Base-by-base conservation (phyloP, 2,888 invertebrate genomes). In the Scaptomyza polygonia region DNA sequence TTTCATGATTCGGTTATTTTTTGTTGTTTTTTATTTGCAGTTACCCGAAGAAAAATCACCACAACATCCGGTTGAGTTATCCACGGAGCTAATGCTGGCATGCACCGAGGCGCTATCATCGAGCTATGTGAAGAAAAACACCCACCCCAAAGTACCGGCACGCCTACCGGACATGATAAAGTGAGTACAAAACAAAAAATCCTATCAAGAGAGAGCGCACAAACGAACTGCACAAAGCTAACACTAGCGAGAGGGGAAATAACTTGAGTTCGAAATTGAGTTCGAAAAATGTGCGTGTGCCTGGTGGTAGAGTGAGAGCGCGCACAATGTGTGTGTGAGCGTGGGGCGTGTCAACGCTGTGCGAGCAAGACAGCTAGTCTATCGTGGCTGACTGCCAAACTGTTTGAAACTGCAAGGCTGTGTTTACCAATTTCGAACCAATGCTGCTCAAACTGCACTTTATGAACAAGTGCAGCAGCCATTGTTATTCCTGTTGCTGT, bases 121-220 rank as follows among this genome's bases (percentile, higher is more conserved):
- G 72, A 90, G 89, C 76, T 91, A 91, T 77, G 84, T 90, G 56
- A 90, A 91, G 88, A 91, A 91, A 78, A 89, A 89, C 84, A 89
- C 91, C 89, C 91, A 91, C 89, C 91, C 92, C 74, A 91, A 91
- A 88, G 90, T 92, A 75, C 76, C 89, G 90, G 91, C 91, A 91
- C 92, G 92, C 90, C 91, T 92, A 88, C 91, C 92, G 83, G 92
- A 92, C 88, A 78, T 92, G 79, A 90, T 92, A 88, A 91, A 91
- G 92, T 92, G 87, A 91, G 92, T 91, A 73, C 62, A 67, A 69
- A 42, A 69, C 30, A 32, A 11, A 55, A 45, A 12, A 59, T 32
- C 14, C 8, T 34, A 5, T n/a, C 27, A 48, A 51, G 45, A 55
- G 39, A 55, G 39, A 30, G 52, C 44, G 40, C 43, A 53, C 21